A percentile compares a stretch with the other conserved stretches of the same genome.
Conservation (phyloP, 1,140 invertebrate species). For the Scylla paramamosain region DNA sequence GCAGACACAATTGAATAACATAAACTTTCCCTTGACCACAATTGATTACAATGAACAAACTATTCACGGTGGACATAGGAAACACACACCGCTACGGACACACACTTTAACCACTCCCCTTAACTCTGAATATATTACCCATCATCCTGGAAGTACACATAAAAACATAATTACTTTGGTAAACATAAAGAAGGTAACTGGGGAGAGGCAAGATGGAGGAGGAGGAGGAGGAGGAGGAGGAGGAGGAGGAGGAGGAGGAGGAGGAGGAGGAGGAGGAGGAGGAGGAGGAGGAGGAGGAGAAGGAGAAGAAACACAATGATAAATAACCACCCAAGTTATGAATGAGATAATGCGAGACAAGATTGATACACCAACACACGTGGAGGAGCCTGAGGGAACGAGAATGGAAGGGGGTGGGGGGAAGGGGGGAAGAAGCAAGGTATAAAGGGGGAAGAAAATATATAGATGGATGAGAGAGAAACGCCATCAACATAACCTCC, state of each 20-base stretch:
- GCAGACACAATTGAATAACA: too few species aligned
- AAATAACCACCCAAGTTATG: not conserved
- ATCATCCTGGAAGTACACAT: too few species aligned
- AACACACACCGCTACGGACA: too few species aligned
- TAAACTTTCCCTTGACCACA: too few species aligned
- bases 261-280: not conserved
- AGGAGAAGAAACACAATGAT: not conserved
- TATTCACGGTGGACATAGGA: too few species aligned
- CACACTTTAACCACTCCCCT: too few species aligned
- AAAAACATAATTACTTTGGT: too few species aligned
- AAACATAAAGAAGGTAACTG: too few species aligned
- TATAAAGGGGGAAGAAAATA: not conserved
- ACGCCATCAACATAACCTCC: not conserved
- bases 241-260: not conserved
- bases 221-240: not conserved
- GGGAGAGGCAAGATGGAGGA: too few species aligned
- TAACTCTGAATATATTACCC: too few species aligned
- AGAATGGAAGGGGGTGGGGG: not conserved
- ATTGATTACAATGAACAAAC: too few species aligned
- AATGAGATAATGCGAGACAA: not conserved
- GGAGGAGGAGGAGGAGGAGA: not conserved
- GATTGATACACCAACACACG: not conserved
- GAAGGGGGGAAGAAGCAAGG: not conserved
- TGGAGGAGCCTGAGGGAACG: not conserved
- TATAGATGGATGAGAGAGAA: not conserved